Base-by-base conservation (phyloP, 2,797 vertebrate species). In the Picus viridis region DNA sequence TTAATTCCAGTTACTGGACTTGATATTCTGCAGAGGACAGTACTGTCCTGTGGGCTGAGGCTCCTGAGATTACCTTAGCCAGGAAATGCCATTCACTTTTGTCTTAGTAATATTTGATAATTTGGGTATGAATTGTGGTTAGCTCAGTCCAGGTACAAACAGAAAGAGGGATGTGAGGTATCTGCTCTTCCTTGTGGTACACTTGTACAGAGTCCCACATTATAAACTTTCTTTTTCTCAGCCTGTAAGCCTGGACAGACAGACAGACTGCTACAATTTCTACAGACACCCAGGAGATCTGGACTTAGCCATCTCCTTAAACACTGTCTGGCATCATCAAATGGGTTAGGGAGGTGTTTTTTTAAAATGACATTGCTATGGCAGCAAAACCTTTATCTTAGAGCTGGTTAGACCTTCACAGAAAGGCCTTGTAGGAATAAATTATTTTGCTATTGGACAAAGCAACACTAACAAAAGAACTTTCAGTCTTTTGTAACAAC, bases 11-110 rank as follows among this genome's bases (percentile, higher is more conserved):
- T 72, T 86, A 79, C 14, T 87, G 71, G 94, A 94, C 78, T 95
- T 96, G 80, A n/a, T 81, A 95, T 97, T 96, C 84, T 72, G 54
- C 82, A 92, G 63, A 86, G 80, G 67, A 79, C 53, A 87, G 30
- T 78, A 76, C 32, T 85, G 85, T 65, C 57, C 53, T 92, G 24
- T 79, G 65, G 86, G 77, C 51, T 86, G 67, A 79, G 63, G 51
- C 61, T 32, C 57, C 58, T 88, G 70, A 63, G 67, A 82, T 83
- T 93, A 82, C 58, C 18, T 57, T 56, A 16, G 36, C 43, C 53
- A 61, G 84, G 43, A 89, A 86, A 67, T 41, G 47, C 22, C 39
- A 53, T 77, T 93, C 65, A 41, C 30, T 79, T 85, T 70, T 80
- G 41, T 23, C 13, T 84, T 47, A 84, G 63, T 16, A 74, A 41